Percentiles rank a stretch among this genome's conserved stretches.
Evolutionary conservation across 1,140 invertebrate species (phyloP).

Genomic region (Brachionus rubens): DNA sequence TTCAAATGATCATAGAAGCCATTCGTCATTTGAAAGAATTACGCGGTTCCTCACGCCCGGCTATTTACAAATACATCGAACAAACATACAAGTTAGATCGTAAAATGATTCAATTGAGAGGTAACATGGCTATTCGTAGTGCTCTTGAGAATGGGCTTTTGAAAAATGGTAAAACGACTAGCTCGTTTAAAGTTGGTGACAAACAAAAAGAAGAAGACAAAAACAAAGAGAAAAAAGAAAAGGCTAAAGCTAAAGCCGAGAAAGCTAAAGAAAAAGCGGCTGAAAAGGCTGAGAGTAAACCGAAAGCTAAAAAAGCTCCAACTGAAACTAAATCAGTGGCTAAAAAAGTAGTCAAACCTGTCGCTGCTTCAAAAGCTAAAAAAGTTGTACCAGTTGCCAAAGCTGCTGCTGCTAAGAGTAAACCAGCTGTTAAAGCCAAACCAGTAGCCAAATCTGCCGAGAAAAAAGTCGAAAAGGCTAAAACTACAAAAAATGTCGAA

Average conservation of each 20-base stretch:
- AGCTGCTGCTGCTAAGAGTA: neutral
- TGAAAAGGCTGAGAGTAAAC: neutral
- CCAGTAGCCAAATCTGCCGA: neutral
- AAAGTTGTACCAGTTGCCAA: neutral
- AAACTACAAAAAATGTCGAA: neutral
- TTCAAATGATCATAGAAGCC: conserved; percentile 36
- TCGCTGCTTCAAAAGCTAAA: neutral
- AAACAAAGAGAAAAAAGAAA: neutral
- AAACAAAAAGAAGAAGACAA: conserved; percentile 44
- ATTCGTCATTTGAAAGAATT: conserved; percentile 30
- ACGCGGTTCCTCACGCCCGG: neutral
- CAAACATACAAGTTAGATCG: conserved; percentile 30
- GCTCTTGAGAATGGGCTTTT: conserved; percentile 9
- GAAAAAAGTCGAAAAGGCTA: neutral
- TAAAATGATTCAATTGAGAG: neutral
- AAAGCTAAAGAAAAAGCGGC: neutral
- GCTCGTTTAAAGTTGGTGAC: conserved; percentile 35
- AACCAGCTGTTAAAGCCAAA: neutral
- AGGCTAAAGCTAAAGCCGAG: neutral
- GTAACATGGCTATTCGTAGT: neutral
- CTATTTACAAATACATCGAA: conserved; percentile 37
- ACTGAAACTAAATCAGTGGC: neutral
- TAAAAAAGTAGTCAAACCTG: neutral
- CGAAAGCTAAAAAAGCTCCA: neutral
- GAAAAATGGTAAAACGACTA: conserved; percentile 13